Evolutionary conservation across 2,888 invertebrate species (phyloP).

Genomic region (Melieria omissa): DNA sequence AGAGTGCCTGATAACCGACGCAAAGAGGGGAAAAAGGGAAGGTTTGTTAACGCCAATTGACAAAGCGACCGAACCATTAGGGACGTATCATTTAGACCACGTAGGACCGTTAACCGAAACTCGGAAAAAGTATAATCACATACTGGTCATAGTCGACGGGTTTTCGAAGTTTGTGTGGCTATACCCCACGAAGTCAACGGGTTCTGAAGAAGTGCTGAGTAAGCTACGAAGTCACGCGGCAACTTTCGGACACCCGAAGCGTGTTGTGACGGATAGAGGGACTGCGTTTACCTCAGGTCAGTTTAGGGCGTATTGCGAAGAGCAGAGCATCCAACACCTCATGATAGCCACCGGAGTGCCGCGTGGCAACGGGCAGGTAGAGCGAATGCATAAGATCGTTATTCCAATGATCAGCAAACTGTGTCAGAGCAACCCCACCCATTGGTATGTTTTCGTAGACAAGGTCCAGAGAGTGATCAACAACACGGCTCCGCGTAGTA

Average conservation of each 20-base stretch:
- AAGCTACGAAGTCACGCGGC: not conserved
- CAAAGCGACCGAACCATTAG: constrained; percentile 11
- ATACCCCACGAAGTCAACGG: constrained; percentile 14
- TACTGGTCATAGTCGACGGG: constrained; percentile 1
- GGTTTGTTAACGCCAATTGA: constrained; percentile 21
- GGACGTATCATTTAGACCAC: constrained; percentile 2
- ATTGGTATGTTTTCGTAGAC: constrained; percentile 10
- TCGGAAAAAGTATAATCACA: constrained; percentile 1
- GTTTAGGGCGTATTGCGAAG: constrained; percentile 55
- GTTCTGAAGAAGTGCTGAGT: not conserved
- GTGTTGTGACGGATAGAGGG: not conserved
- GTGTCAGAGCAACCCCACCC: not conserved
- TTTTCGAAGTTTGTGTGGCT: constrained; percentile 16
- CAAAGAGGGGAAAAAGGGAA: not conserved
- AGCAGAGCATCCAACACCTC: constrained; percentile 50
- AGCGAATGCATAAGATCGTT: constrained; percentile 5
- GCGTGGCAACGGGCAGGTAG: constrained; percentile 12
- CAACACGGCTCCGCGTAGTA: constrained; percentile 47
- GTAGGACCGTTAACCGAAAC: constrained; percentile 13
- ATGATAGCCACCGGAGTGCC: constrained; percentile 49
- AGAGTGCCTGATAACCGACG: not conserved
- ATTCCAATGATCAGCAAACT: constrained; percentile 9
- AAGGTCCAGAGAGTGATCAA: constrained; percentile 46
- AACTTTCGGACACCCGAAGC: constrained; percentile 6
- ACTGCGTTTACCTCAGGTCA: constrained; percentile 39